Evolutionary conservation across 2,888 invertebrate genomes (phyloP).

Genomic region (Aelia acuminata): DNA sequence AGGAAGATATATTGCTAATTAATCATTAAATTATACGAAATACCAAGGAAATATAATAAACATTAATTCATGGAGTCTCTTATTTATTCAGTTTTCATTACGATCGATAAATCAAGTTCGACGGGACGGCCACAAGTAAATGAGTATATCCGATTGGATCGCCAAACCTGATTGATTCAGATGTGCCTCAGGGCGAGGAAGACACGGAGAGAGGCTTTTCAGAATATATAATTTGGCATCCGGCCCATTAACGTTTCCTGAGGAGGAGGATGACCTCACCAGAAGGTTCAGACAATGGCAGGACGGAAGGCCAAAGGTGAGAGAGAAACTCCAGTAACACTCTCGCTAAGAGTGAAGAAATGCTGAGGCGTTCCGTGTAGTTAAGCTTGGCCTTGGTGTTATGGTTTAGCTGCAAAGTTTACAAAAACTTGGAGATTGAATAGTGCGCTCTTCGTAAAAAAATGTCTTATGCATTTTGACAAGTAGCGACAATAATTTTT

Average conservation of each 20-base stretch:
- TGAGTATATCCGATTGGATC: background rate
- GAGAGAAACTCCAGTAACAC: background rate
- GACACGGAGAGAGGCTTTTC: constrained; percentile 11
- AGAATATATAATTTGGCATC: constrained; percentile 25
- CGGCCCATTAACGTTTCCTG: constrained; percentile 6
- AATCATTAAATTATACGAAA: no score
- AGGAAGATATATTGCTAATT: no score
- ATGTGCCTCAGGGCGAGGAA: background rate
- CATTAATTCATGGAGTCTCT: no score
- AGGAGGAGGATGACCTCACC: constrained; percentile 32
- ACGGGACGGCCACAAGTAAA: background rate
- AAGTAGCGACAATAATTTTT: no score
- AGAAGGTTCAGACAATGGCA: background rate
- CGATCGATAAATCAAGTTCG: background rate
- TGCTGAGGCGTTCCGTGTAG: background rate
- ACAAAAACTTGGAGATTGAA: no score
- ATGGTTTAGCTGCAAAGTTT: no score
- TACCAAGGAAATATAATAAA: no score
- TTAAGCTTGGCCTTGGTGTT: background rate
- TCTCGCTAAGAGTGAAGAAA: background rate
- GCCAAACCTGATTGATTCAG: background rate
- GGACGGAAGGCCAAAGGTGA: background rate
- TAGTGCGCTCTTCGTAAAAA: no score
- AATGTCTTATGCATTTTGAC: no score
- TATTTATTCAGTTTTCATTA: background rate